phyloP scores from a whole-genome alignment of 2,888 invertebrate species.

The Drosophila fulvimacula region DNA sequence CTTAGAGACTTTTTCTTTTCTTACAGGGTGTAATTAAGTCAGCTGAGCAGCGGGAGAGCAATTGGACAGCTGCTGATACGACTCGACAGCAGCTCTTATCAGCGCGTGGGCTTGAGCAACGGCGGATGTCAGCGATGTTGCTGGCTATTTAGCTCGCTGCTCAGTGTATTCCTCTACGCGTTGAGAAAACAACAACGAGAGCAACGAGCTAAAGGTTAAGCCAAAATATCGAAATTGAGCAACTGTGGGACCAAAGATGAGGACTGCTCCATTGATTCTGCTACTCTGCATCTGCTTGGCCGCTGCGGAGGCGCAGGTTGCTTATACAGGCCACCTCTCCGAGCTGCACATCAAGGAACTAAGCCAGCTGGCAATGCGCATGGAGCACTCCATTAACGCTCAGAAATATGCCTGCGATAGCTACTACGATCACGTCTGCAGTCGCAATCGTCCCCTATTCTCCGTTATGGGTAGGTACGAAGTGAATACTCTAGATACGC shows the following conservation, averaged over 20 bases:
- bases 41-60: constrained; percentile 49
- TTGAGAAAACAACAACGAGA: constrained; percentile 28
- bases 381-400: constrained; percentile 77
- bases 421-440: constrained; percentile 82
- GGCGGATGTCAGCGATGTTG: constrained; percentile 46
- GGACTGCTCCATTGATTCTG: constrained; percentile 20
- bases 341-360: constrained; percentile 79
- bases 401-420: constrained; percentile 81
- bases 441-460: constrained; percentile 80
- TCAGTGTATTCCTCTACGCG: constrained; percentile 42
- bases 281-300: constrained; percentile 32
- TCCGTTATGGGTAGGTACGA: constrained; percentile 77
- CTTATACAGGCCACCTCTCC: constrained; percentile 74
- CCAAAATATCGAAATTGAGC: neutral
- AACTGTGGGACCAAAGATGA: constrained; percentile 23
- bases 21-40: constrained; percentile 31
- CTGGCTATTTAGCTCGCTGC: constrained; percentile 11
- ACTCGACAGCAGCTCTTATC: constrained; percentile 50
- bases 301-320: constrained; percentile 57
- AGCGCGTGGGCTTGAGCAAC: constrained; percentile 34
- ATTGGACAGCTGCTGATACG: constrained; percentile 48
- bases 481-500: neutral
- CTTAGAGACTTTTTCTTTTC: neutral
- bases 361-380: constrained; percentile 65
- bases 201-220: neutral